Base-by-base conservation (phyloP, 2,113 vertebrate genomes). In the Semnornis frantzii region DNA sequence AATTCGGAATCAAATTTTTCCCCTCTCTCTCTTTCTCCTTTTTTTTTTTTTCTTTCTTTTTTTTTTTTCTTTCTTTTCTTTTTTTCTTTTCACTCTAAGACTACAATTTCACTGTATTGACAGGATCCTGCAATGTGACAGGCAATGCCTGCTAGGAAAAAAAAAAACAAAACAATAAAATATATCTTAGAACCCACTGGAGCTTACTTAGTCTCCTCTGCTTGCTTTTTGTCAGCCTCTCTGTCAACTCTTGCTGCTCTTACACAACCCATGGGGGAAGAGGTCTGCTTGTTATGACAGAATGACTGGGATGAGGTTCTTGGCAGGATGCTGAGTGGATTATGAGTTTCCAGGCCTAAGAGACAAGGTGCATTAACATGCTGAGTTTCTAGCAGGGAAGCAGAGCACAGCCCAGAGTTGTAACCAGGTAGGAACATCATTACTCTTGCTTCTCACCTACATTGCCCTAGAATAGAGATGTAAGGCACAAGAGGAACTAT, bases 51-150 rank as follows among this genome's bases (percentile, higher is more conserved):
- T 46, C 44, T 17, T 46, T 8, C 12, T 46, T 46, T 46, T 8
- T 46, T 46, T 44, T 44, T 44, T 44, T 44, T 44, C 44, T 14
- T 15, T 17, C 9, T 21, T 46, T 19, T 46, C 7, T 48, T 19
- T 20, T 19, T 48, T 18, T 23, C 9, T 23, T 50, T 50, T 50
- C 21, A 23, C 75, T 33, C 81, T 91, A 90, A 92, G 95, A 93
- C 95, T 96, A 92, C 97, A 96, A 97, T 97, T 97, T 96, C 90
- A 95, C 91, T 94, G 69, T 95, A 95, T 94, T 80, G 96, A 96
- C 93, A 95, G 92, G 66, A 82, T 88, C 86, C 81, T 96, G 83
- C 17, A 39, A 28, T 66, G 91, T 96, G 94, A 93, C 93, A 82
- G 75, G 74, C 27, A 37, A 8, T 5, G 57, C 58, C 24, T 48